Evolutionary conservation across 2,113 vertebrate species (phyloP).

Genomic region (Nerophis ophidion): DNA sequence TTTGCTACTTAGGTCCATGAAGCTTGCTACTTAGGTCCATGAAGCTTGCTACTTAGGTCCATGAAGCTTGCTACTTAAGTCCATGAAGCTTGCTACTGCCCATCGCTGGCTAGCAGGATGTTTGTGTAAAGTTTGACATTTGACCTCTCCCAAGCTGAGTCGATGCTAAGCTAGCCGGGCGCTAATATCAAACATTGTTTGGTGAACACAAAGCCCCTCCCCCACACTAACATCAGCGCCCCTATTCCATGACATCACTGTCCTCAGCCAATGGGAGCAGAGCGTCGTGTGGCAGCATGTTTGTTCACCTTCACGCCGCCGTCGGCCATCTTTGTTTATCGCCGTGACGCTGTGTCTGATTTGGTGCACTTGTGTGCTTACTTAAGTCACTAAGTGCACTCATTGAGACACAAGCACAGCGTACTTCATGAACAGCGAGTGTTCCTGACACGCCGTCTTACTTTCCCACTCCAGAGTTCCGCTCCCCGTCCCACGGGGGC

Average conservation of each 20-base stretch:
- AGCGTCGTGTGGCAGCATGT: constrained; percentile 26
- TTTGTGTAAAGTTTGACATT: not conserved
- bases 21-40: too few relatives aligned
- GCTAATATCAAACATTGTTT: not conserved
- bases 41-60: too few relatives aligned
- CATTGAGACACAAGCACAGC: too few relatives aligned
- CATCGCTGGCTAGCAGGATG: constrained; percentile 6
- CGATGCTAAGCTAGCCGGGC: not conserved
- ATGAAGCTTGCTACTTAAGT: too few relatives aligned
- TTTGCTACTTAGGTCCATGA: too few relatives aligned
- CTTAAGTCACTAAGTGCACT: too few relatives aligned
- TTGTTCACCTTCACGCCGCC: constrained; percentile 20
- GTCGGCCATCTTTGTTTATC: not conserved
- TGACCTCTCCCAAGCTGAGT: too few relatives aligned
- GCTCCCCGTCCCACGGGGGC: constrained; percentile 78
- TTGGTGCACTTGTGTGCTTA: not conserved
- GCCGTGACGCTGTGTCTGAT: not conserved
- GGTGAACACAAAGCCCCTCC: not conserved
- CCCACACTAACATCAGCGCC: not conserved
- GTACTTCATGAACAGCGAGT: not conserved
- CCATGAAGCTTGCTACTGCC: too few relatives aligned
- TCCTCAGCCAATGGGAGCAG: constrained; percentile 26
- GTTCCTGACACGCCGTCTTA: not conserved
- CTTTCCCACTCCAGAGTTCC: constrained; percentile 72
- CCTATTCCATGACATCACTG: not conserved